Base-by-base conservation (phyloP, 2,113 vertebrate species). In the Takifugu bimaculatus region DNA sequence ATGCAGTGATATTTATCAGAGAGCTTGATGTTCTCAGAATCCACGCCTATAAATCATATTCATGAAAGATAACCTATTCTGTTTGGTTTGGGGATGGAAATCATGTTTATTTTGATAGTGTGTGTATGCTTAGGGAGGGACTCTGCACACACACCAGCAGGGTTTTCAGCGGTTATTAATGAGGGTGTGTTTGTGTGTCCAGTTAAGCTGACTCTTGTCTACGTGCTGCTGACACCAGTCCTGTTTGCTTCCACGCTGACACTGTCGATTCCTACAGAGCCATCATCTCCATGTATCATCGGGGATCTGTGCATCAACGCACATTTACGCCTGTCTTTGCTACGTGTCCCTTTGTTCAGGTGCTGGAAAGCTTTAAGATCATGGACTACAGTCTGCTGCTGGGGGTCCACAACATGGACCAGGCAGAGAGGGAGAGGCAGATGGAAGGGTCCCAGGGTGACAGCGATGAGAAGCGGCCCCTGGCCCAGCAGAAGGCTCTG, bases 341-440 rank as follows among this genome's bases (percentile, higher is more conserved):
- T 51, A 0, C 45, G 43, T 52, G 54, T 26, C 29, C 29, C 60
- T 29, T 9, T 26, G 52, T 25, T 68, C 82, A 99, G 97, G 97
- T 99, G 50, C 86, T 99, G 77, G 96, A 99, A 83, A 99, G 97
- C 77, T 99, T 99, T 82, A 98, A 99, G 90, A 99, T 98, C 85
- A 99, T 99, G 96, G 97, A 99, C 90, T 99, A 99, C 90, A 98
- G 96, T 80, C 90, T 99, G 58, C 91, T 99, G 78, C 90, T 99
- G 11, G 97, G 97, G 0, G 94, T 99, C 50, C 97, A 99, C 85
- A 99, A 98, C 88, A 93, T 98, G 5, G 97, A 99, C 87, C 95
- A 95, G 87, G 93, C 94, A 0, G 94, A 95, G 75, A 88, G 93
- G 0, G 95, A 98, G 87, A 91, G 90, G 57, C 93, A 94, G 87